Conservation (phyloP, 2,888 invertebrate species). For the Frankliniella intonsa region DNA sequence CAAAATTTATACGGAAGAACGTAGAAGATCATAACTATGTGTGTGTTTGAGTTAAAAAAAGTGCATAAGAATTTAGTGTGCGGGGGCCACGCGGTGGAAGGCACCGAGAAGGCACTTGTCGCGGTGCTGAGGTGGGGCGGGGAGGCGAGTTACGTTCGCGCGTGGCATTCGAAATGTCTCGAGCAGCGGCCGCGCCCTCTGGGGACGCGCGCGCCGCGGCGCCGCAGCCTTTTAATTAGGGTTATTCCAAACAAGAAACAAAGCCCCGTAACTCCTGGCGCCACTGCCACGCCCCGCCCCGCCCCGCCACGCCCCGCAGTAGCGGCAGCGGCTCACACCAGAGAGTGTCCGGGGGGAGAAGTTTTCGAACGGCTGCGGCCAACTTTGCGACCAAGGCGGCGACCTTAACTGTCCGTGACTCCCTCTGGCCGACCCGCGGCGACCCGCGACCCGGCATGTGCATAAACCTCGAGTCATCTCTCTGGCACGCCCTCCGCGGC, state of each 20-base stretch:
- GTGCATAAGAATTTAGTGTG: too few species aligned
- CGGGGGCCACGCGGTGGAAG: too few species aligned
- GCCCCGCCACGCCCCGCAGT: neutral
- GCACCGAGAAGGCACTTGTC: neutral
- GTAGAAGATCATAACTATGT: too few species aligned
- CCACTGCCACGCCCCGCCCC: neutral
- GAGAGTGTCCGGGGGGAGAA: constrained; percentile 19
- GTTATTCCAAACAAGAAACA: constrained; percentile 27
- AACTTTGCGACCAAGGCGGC: constrained; percentile 15
- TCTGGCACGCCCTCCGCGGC: too few species aligned
- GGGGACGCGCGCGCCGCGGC: neutral
- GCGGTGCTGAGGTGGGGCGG: too few species aligned
- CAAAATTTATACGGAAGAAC: too few species aligned
- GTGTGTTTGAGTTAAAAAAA: too few species aligned
- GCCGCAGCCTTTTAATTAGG: constrained; percentile 15
- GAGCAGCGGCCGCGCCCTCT: neutral
- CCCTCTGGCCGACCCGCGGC: neutral
- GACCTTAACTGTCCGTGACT: constrained; percentile 19
- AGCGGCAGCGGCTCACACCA: neutral
- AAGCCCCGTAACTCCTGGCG: neutral
- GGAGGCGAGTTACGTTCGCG: neutral
- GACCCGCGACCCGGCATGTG: too few species aligned
- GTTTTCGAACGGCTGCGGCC: constrained; percentile 23
- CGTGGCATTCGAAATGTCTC: constrained; percentile 1
- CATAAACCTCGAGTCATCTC: too few species aligned